These are phyloP conservation scores for Stenoptilia bipunctidactyla DNA, from an alignment of 2,888 invertebrate genomes.

Conservation along the genomic window DNA sequence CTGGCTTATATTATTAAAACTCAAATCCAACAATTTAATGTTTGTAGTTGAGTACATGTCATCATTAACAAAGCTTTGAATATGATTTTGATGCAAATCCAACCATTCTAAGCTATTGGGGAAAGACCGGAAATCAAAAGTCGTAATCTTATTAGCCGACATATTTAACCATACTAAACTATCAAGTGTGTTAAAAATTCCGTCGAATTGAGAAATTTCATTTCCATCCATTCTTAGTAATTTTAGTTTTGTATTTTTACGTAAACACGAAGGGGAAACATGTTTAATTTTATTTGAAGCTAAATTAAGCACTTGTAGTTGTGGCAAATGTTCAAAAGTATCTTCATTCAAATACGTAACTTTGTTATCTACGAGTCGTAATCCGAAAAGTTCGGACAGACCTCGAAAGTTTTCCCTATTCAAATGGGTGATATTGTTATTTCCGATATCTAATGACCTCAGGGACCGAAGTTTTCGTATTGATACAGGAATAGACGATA, in stretches of 20 bases:
- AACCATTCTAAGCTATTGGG: slow-evolving; percentile 82
- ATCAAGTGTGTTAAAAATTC: slow-evolving; percentile 78
- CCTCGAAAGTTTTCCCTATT: slow-evolving; percentile 80
- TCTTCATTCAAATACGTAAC: slow-evolving; percentile 80
- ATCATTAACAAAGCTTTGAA: slow-evolving; percentile 73
- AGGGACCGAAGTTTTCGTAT: slow-evolving; percentile 77
- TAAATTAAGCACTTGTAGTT: slow-evolving; percentile 82
- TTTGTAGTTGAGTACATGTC: slow-evolving; percentile 67
- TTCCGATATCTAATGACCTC: slow-evolving; percentile 83
- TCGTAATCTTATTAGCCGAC: slow-evolving; percentile 79
- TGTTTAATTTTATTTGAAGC: slow-evolving; percentile 82
- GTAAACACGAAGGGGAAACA: slow-evolving; percentile 81
- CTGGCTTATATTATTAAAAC: slow-evolving; percentile 78
- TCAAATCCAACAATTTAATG: slow-evolving; percentile 80
- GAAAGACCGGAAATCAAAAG: slow-evolving; percentile 83
- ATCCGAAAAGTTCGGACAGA: slow-evolving; percentile 78
- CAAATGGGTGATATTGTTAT: slow-evolving; percentile 82
- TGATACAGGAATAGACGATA: slow-evolving; percentile 76
- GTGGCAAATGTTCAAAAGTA: slow-evolving; percentile 80
- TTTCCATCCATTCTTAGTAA: slow-evolving; percentile 84
- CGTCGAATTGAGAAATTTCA: slow-evolving; percentile 79
- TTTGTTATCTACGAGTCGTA: slow-evolving; percentile 86
- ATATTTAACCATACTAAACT: slow-evolving; percentile 85
- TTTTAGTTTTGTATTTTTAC: slow-evolving; percentile 77
- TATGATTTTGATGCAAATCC: slow-evolving; percentile 82